Evolutionary conservation across 1,140 invertebrate genomes (phyloP).

Genomic region (Eupristina koningsbergeri): DNA sequence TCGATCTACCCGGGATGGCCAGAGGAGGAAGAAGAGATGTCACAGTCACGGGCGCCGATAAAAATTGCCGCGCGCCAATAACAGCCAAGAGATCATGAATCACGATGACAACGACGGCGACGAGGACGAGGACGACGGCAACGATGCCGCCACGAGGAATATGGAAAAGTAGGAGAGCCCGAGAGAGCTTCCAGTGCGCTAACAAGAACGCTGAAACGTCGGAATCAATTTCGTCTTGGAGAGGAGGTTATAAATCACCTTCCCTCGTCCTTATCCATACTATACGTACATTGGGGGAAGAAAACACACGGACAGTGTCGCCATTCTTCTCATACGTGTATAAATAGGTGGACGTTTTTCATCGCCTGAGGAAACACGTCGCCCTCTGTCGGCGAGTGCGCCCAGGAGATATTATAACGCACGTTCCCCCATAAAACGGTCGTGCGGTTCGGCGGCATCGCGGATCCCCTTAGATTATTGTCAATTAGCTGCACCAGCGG

Average conservation of each 20-base stretch:
- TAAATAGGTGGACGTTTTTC: slow-evolving; percentile 30
- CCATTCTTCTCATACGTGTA: slow-evolving; percentile 18
- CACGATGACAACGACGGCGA: slow-evolving; percentile 27
- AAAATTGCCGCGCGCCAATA: slow-evolving; percentile 59
- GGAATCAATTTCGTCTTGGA: slow-evolving; percentile 41
- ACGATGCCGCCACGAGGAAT: slow-evolving; percentile 33
- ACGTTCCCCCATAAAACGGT: neutral
- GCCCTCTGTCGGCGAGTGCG: too few species aligned
- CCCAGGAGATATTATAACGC: too few species aligned
- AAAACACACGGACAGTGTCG: neutral
- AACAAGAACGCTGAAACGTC: slow-evolving; percentile 39
- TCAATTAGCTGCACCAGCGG: neutral
- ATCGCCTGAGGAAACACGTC: neutral
- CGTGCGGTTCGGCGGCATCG: too few species aligned
- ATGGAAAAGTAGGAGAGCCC: slow-evolving; percentile 36
- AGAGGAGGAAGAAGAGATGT: slow-evolving; percentile 36
- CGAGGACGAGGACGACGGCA: neutral
- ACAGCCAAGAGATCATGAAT: slow-evolving; percentile 40
- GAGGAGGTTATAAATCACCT: slow-evolving; percentile 42
- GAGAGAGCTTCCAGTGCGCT: slow-evolving; percentile 15
- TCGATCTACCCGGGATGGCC: neutral
- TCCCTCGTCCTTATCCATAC: neutral
- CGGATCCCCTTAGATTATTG: neutral
- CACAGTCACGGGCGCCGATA: slow-evolving; percentile 50
- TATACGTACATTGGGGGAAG: neutral